These are phyloP conservation scores for Hipparchia semele DNA, from an alignment of 2,888 invertebrate species.

Conservation along the genomic window DNA sequence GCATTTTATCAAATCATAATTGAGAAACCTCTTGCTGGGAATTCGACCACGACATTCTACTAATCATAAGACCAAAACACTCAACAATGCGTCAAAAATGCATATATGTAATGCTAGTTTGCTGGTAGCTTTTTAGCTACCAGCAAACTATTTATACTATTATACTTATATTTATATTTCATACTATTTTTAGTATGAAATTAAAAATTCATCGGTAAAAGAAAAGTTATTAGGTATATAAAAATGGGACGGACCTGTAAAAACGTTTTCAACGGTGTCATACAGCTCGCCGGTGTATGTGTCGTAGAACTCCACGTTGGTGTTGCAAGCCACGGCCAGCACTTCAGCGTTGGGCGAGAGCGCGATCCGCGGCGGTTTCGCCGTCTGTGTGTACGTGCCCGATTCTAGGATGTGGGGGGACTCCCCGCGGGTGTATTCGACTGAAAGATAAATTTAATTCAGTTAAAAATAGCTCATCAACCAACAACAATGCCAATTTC, in stretches of 20 bases:
- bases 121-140: too few relatives aligned
- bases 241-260: constrained; percentile 68
- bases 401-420: constrained; percentile 88
- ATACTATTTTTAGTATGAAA: too few relatives aligned
- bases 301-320: constrained; percentile 87
- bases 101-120: too few relatives aligned
- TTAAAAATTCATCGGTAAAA: too few relatives aligned
- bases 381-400: constrained; percentile 84
- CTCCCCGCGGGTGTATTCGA: constrained; percentile 90
- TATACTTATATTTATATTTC: too few relatives aligned
- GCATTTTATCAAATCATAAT: too few relatives aligned
- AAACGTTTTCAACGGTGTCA: constrained; percentile 86
- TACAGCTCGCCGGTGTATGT: constrained; percentile 86
- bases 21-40: too few relatives aligned
- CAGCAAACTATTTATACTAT: too few relatives aligned
- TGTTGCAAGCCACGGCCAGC: constrained; percentile 86
- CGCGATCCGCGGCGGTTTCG: constrained; percentile 84
- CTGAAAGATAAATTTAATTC: constrained; percentile 72
- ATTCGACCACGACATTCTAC: too few relatives aligned
- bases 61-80: too few relatives aligned
- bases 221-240: not conserved
- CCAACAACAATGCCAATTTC: not conserved
- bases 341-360: constrained; percentile 92
- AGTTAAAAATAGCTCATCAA: constrained; percentile 4
- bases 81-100: too few relatives aligned